A percentile compares a stretch with the other conserved stretches of the same genome.
Conservation (phyloP, 2,888 invertebrate genomes). For the Ferdinandea cuprea region DNA sequence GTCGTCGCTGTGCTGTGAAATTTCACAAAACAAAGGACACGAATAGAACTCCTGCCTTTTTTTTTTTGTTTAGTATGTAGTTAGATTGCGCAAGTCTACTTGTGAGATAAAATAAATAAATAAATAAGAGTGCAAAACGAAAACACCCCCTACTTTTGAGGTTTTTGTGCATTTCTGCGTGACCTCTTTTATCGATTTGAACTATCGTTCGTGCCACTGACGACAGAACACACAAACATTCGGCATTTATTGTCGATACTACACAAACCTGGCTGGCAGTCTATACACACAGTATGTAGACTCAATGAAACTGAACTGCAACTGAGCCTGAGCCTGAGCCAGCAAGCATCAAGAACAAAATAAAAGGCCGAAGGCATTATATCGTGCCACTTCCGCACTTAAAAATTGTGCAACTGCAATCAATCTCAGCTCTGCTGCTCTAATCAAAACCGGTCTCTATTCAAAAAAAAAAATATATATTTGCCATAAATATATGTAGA, state of each 20-base stretch:
- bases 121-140: constrained; percentile 31
- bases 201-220: constrained; percentile 55
- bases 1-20: constrained; percentile 33
- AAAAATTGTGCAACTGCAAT: constrained; percentile 66
- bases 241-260: constrained; percentile 33
- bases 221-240: constrained; percentile 53
- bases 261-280: too few relatives aligned
- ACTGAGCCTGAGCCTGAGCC: too few relatives aligned
- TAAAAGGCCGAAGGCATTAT: constrained; percentile 63
- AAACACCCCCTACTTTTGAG: constrained; percentile 51
- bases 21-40: constrained; percentile 48
- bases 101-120: constrained; percentile 32
- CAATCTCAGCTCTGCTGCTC: constrained; percentile 59
- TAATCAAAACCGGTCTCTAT: constrained; percentile 55
- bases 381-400: constrained; percentile 70
- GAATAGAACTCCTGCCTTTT: constrained; percentile 38
- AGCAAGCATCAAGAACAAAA: constrained; percentile 41
- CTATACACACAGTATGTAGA: too few relatives aligned
- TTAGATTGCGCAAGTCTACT: constrained; percentile 63
- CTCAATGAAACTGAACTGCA: too few relatives aligned
- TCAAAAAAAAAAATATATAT: constrained; percentile 21
- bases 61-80: too few relatives aligned
- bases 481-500: too few relatives aligned
- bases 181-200: constrained; percentile 70
- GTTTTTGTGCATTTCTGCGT: constrained; percentile 63